Evolutionary conservation across 2,113 vertebrate genomes (phyloP).

Genomic region (Struthio camelus): DNA sequence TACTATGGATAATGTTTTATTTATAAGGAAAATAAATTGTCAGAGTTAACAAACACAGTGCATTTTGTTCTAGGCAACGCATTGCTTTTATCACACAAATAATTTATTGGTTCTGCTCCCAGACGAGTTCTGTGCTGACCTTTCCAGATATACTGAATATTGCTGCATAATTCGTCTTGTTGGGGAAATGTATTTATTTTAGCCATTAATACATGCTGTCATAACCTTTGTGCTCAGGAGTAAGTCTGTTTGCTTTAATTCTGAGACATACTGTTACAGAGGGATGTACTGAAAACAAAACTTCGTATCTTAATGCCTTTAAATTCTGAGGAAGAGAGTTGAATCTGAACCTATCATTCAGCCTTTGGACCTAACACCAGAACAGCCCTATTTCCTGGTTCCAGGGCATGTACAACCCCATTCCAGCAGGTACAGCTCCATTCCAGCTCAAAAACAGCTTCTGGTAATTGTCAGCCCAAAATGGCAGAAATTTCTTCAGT

Average conservation of each 20-base stretch:
- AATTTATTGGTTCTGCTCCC: constrained; percentile 81
- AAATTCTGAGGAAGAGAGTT: constrained; percentile 7
- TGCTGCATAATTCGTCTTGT: constrained; percentile 26
- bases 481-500: neutral
- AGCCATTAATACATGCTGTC: constrained; percentile 30
- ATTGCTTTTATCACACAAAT: constrained; percentile 86
- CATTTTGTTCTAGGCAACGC: constrained; percentile 85
- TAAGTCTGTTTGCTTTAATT: neutral
- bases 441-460: neutral
- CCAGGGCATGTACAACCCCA: neutral
- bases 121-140: constrained; percentile 77
- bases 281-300: neutral
- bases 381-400: neutral
- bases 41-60: constrained; percentile 79
- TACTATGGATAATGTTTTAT: constrained; percentile 80
- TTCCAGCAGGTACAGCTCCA: neutral
- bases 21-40: constrained; percentile 85
- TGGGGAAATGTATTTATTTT: constrained; percentile 49
- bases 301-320: neutral
- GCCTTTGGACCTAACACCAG: neutral
- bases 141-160: constrained; percentile 63
- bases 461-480: neutral
- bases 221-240: constrained; percentile 10
- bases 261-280: neutral
- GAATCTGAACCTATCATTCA: neutral